phyloP scores from a whole-genome alignment of 2,888 invertebrate species.

The Drosophila leonis region DNA sequence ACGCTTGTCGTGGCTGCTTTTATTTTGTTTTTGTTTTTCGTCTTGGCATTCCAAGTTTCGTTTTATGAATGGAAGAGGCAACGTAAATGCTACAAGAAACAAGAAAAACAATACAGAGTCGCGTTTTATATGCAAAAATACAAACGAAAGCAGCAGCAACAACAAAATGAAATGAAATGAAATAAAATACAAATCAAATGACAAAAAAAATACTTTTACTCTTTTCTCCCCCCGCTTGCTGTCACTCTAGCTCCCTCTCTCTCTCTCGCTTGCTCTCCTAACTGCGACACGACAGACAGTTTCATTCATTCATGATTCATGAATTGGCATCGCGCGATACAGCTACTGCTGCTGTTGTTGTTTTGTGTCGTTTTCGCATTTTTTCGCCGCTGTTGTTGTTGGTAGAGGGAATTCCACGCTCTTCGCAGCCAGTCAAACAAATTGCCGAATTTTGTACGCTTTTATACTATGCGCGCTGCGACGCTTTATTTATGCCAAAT shows the following conservation, averaged over 20 bases:
- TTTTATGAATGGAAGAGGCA: constrained; percentile 66
- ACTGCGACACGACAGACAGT: constrained; percentile 52
- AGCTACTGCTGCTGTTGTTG: constrained; percentile 23
- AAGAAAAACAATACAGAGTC: constrained; percentile 43
- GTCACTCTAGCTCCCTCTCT: background rate
- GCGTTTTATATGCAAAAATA: constrained; percentile 58
- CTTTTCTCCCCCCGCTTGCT: constrained; percentile 22
- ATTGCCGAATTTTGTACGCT: constrained; percentile 41
- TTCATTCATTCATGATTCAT: constrained; percentile 73
- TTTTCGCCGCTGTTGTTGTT: constrained; percentile 37
- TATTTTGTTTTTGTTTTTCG: constrained; percentile 16
- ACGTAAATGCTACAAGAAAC: constrained; percentile 33
- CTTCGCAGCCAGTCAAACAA: constrained; percentile 31
- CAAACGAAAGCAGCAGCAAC: constrained; percentile 42
- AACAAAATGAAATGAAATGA: constrained; percentile 32
- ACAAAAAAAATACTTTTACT: constrained; percentile 63
- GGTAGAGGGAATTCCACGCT: constrained; percentile 56
- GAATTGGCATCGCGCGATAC: constrained; percentile 41
- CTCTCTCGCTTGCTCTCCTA: constrained; percentile 28
- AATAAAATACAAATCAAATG: constrained; percentile 56
- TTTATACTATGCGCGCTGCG: constrained; percentile 16
- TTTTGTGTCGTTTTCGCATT: constrained; percentile 52
- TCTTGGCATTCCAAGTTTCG: constrained; percentile 52
- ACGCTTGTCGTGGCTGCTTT: constrained; percentile 15
- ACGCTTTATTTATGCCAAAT: constrained; percentile 54